Percentiles rank a stretch among this genome's conserved stretches.
phyloP scores from a whole-genome alignment of 2,888 invertebrate species.

The Eremobia ochroleuca region DNA sequence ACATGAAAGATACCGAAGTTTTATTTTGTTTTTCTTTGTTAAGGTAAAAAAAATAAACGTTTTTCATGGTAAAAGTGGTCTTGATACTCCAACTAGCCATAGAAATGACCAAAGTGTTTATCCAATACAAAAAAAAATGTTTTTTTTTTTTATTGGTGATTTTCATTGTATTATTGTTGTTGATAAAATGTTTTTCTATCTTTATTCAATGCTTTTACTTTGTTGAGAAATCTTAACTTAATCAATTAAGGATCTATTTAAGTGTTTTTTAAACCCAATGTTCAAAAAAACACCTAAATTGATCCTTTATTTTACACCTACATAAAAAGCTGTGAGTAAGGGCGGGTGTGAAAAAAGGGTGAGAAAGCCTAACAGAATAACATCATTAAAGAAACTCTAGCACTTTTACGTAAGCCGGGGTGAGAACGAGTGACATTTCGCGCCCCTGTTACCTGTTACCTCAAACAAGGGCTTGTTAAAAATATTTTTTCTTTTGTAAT shows the following conservation, averaged over 20 bases:
- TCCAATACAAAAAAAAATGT: background rate
- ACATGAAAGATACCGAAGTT: background rate
- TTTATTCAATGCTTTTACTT: background rate
- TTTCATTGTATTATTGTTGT: too few relatives aligned
- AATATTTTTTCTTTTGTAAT: conserved; percentile 3
- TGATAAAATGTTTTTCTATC: too few relatives aligned
- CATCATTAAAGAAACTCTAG: conserved; percentile 56
- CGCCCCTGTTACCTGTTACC: conserved; percentile 18
- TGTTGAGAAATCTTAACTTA: background rate
- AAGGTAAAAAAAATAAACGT: background rate
- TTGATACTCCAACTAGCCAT: background rate
- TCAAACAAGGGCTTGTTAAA: conserved; percentile 49
- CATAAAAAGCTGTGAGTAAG: conserved; percentile 27
- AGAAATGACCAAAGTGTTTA: background rate
- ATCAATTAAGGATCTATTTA: background rate
- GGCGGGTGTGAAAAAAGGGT: conserved; percentile 53
- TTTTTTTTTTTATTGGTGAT: too few relatives aligned
- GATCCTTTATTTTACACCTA: conserved; percentile 7
- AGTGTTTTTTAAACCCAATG: too few relatives aligned
- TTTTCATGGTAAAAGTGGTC: background rate
- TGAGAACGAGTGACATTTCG: conserved; percentile 46
- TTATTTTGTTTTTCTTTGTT: background rate
- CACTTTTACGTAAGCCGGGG: conserved; percentile 56
- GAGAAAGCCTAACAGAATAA: conserved; percentile 46
- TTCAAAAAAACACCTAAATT: too few relatives aligned